Evolutionary conservation across 2,797 vertebrate species (phyloP), one percentile per base, ranked within the genome.

Genomic region (Brotula barbata): DNA sequence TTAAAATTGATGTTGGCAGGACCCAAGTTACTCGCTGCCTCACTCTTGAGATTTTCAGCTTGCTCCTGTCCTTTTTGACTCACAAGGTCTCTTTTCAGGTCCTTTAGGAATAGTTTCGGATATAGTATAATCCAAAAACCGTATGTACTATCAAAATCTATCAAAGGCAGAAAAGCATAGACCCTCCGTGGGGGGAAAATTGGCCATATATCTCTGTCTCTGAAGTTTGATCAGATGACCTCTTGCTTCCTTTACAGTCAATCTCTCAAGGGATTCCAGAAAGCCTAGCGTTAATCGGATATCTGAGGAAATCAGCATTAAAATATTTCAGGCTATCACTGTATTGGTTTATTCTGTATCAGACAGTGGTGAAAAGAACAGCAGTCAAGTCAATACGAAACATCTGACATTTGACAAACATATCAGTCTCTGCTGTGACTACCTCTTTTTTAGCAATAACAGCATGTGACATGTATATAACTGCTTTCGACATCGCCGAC

Each of bases 401-500:
- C 16, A 25, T 15, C 36, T 53, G 10, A 54, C 48, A 65, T 65
- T 45, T 64, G 69, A 54, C 61, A 69, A 59, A 72, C 57, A 54
- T 44, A 55, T 25, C 4, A 13, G 71, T 46, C 60, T 59, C 20
- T 2, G 12, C 47, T 68, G 31, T 41, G 56, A 88, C 84, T 87
- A 86, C 81, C 85, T 73, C 80, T 87, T 82, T 86, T 78, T 59
- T 48, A 72, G 71, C 71, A 65, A 15, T 19, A 64, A 68, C 37
- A 87, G 43, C 81, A 87, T 87, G 87, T 87, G 86, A 88, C 78
- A 73, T 33, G 36, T 66, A 48, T 56, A 58, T 65, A 74, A 67
- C 5, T 20, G 21, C 52, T 81, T 58, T 81, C 64, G 76, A 48
- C 43, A 31, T 62, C 47, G 58, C 52, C 12, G 1, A 31, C 58